These are phyloP conservation scores for Sciurus vulgaris DNA, from an alignment of 2,797 vertebrate species.

Conservation along the genomic window DNA sequence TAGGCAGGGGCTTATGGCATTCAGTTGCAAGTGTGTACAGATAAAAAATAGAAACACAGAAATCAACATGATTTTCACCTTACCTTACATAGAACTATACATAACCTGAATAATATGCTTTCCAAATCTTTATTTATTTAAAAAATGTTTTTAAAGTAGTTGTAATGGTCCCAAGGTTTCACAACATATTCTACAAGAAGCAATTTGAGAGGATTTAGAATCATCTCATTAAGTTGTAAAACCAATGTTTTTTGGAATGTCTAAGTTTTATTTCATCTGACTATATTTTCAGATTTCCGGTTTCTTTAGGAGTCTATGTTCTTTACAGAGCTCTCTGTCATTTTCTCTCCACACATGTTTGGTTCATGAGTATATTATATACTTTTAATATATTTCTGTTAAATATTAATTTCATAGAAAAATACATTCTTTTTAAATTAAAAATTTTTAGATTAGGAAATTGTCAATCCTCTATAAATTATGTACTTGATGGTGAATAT, in stretches of 20 bases:
- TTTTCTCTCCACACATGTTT: neutral
- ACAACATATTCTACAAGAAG: neutral
- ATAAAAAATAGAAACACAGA: neutral
- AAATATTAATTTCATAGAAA: neutral
- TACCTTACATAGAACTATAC: neutral
- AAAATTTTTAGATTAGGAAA: neutral
- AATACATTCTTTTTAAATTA: neutral
- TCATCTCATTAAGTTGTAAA: neutral
- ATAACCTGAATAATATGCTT: neutral
- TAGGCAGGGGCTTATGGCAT: neutral
- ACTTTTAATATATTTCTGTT: neutral
- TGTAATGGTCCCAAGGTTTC: neutral
- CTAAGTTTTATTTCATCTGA: constrained; percentile 43
- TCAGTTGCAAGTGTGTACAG: neutral
- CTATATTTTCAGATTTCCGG: neutral
- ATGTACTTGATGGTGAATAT: neutral
- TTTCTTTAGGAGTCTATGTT: neutral
- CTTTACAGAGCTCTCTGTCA: neutral
- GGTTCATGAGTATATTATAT: neutral
- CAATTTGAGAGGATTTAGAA: neutral
- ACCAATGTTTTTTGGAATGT: neutral
- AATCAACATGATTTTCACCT: neutral
- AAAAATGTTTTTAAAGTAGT: neutral
- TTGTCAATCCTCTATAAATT: neutral
- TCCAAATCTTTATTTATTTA: neutral